phyloP scores from a whole-genome alignment of 2,888 invertebrate genomes.

The Drosophila emarginata region DNA sequence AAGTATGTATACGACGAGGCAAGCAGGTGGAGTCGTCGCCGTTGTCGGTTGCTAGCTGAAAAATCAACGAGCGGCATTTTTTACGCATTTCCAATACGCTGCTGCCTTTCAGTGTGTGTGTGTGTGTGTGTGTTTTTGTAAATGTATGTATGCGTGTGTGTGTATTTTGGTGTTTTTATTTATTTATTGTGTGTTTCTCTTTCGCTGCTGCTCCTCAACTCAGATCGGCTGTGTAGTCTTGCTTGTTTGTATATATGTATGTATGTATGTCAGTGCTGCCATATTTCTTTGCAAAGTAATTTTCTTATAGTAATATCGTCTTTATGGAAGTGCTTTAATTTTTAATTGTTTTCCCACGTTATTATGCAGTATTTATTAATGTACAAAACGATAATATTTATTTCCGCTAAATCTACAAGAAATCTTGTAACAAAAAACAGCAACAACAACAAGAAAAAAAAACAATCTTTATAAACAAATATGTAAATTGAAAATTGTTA shows the following conservation, averaged over 20 bases:
- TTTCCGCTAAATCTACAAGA: too few species aligned
- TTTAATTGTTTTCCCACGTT: too few species aligned
- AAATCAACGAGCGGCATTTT: conserved; percentile 79
- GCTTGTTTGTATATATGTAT: conserved; percentile 11
- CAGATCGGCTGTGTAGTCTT: conserved; percentile 10
- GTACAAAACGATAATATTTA: too few species aligned
- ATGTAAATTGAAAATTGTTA: too few species aligned
- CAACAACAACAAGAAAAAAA: too few species aligned
- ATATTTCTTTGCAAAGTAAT: neutral
- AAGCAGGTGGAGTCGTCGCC: conserved; percentile 74
- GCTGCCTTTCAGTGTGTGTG: neutral
- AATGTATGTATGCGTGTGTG: conserved; percentile 34
- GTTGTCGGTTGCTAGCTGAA: conserved; percentile 72
- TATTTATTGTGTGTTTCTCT: conserved; percentile 77
- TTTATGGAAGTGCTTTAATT: too few species aligned
- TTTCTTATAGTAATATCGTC: too few species aligned
- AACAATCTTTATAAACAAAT: too few species aligned
- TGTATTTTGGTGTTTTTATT: conserved; percentile 73
- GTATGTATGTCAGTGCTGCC: conserved; percentile 31
- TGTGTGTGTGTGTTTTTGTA: conserved; percentile 32
- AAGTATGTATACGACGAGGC: conserved; percentile 24
- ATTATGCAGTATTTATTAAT: too few species aligned
- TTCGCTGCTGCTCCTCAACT: conserved; percentile 59
- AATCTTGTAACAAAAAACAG: too few species aligned
- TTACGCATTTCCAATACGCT: conserved; percentile 74